A percentile compares a stretch with the other conserved stretches of the same genome.
Conservation (phyloP, 2,797 vertebrate genomes). For the Octomys mimax region DNA sequence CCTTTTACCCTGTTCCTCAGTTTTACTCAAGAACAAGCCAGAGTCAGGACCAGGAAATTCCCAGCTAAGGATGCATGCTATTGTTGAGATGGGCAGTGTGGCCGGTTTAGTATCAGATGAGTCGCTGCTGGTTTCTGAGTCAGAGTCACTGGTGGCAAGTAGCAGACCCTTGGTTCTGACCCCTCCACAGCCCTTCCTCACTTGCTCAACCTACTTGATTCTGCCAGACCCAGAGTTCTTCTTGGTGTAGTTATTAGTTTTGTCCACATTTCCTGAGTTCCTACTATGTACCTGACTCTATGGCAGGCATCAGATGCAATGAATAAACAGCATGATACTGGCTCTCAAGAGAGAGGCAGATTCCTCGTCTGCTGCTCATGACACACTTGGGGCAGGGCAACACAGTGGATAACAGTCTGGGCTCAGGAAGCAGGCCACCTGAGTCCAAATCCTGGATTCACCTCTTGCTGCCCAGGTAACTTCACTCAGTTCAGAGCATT, state of each 20-base stretch:
- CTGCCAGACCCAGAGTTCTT: not conserved
- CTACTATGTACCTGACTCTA: not conserved
- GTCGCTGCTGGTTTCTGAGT: not conserved
- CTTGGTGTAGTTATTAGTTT: not conserved
- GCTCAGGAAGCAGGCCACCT: not conserved
- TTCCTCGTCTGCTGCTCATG: not conserved
- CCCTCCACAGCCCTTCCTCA: not conserved
- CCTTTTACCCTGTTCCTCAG: not conserved
- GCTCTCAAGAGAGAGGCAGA: not conserved
- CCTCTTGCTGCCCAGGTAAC: not conserved
- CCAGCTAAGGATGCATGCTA: not conserved
- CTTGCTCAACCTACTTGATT: not conserved
- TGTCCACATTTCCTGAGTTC: not conserved
- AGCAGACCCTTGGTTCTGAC: not conserved
- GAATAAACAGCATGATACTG: not conserved
- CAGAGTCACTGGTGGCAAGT: not conserved
- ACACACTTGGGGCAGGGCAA: not conserved
- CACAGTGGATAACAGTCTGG: not conserved
- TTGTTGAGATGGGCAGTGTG: not conserved
- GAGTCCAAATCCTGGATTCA: not conserved
- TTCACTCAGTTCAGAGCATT: not conserved
- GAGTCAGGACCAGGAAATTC: not conserved
- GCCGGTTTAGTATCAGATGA: not conserved
- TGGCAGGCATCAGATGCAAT: not conserved
- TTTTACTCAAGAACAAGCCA: not conserved